Conservation (phyloP, 2,797 vertebrate genomes). For the Lithobates pipiens region DNA sequence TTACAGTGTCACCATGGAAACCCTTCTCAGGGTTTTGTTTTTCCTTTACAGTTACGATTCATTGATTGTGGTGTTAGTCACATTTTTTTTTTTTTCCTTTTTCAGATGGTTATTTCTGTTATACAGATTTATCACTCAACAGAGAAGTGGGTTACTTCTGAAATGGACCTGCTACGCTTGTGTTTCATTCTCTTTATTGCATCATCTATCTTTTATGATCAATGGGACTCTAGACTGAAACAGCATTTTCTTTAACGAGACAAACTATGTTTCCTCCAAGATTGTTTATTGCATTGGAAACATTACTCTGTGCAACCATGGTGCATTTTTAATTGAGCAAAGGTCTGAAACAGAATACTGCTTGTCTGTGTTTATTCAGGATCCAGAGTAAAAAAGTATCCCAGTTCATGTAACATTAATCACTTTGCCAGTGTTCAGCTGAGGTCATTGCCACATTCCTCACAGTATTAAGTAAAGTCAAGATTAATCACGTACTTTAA, state of each 20-base stretch:
- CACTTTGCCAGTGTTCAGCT: conserved; percentile 78
- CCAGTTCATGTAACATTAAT: conserved; percentile 81
- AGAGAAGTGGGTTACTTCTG: conserved; percentile 75
- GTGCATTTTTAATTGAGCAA: conserved; percentile 76
- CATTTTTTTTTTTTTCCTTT: conserved; percentile 5
- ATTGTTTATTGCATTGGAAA: conserved; percentile 78
- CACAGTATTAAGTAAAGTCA: conserved; percentile 78
- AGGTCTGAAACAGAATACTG: conserved; percentile 77
- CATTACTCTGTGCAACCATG: conserved; percentile 77
- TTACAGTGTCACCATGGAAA: conserved; percentile 76
- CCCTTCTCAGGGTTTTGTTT: conserved; percentile 75
- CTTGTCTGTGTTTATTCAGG: conserved; percentile 80
- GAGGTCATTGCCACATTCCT: conserved; percentile 82
- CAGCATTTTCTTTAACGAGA: conserved; percentile 81
- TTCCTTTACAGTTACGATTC: conserved; percentile 77
- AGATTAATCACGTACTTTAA: conserved; percentile 83
- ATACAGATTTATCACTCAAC: conserved; percentile 64
- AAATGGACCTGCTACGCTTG: conserved; percentile 73
- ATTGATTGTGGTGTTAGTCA: not conserved
- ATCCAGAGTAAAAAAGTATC: conserved; percentile 70
- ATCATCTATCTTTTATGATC: conserved; percentile 82
- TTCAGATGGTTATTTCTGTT: conserved; percentile 7
- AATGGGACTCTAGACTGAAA: conserved; percentile 78
- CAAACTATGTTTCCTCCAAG: conserved; percentile 74
- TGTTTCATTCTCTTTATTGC: conserved; percentile 81